Evolutionary conservation across 2,797 vertebrate species (phyloP).

Genomic region (Rhodeus uyekii): DNA sequence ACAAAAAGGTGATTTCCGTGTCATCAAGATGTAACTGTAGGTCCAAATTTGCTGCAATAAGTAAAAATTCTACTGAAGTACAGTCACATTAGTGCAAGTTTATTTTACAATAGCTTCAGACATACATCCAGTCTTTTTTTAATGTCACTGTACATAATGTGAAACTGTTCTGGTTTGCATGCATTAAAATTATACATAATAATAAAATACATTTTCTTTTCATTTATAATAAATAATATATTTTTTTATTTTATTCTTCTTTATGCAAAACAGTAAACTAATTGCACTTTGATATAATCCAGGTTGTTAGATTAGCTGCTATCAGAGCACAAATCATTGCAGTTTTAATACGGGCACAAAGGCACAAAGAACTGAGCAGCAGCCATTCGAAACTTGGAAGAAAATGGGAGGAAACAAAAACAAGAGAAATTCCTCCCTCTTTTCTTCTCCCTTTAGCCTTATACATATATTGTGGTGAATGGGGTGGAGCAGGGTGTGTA

Average conservation of each 20-base stretch:
- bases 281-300: constrained; percentile 52
- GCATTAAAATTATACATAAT: background rate
- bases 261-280: constrained; percentile 34
- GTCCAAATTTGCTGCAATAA: no score
- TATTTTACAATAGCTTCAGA: background rate
- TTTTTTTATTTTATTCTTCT: background rate
- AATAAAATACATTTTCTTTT: background rate
- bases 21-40: background rate
- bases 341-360: constrained; percentile 40
- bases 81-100: background rate
- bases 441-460: constrained; percentile 8
- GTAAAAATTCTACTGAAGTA: background rate
- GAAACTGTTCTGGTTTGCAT: background rate
- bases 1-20: background rate
- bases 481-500: constrained; percentile 22
- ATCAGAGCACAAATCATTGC: constrained; percentile 48
- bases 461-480: constrained; percentile 33
- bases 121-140: background rate
- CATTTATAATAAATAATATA: background rate
- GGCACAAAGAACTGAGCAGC: background rate
- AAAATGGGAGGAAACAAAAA: constrained; percentile 18
- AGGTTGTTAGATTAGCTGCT: constrained; percentile 48
- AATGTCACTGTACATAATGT: background rate
- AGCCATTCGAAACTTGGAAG: constrained; percentile 6
- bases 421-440: constrained; percentile 23